Evolutionary conservation across 1,140 invertebrate genomes (phyloP).

Genomic region (Cotesia chilonis): DNA sequence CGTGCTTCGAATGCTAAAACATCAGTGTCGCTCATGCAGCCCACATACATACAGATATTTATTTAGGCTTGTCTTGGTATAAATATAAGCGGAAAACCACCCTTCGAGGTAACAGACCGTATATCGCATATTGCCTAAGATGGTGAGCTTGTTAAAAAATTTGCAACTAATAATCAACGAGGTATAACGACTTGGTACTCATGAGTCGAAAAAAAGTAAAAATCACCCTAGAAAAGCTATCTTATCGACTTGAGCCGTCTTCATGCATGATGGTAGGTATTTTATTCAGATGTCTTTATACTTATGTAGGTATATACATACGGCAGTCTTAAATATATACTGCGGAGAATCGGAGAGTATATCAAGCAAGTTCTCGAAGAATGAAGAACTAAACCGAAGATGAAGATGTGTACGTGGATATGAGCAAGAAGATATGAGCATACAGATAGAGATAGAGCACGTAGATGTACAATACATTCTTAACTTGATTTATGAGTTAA

Average conservation of each 20-base stretch:
- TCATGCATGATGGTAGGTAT: slow-evolving; percentile 6
- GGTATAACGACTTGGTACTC: slow-evolving; percentile 25
- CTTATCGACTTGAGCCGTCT: slow-evolving; percentile 7
- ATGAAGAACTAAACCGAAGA: neutral
- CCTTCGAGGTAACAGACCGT: slow-evolving; percentile 31
- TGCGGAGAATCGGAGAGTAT: neutral
- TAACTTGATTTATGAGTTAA: slow-evolving; percentile 64
- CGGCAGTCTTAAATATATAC: neutral
- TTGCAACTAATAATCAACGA: slow-evolving; percentile 27
- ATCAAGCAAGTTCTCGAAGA: neutral
- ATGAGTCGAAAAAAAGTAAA: slow-evolving; percentile 9
- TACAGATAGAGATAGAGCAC: neutral
- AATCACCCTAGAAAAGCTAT: neutral
- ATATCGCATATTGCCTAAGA: slow-evolving; percentile 8
- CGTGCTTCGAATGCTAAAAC: slow-evolving; percentile 59
- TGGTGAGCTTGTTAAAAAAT: slow-evolving; percentile 12
- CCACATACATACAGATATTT: neutral
- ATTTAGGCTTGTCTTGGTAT: neutral
- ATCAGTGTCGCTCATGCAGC: neutral
- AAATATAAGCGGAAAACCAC: slow-evolving; percentile 21
- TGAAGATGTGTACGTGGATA: slow-evolving; percentile 23
- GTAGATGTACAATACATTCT: neutral
- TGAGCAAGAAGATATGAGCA: slow-evolving; percentile 39
- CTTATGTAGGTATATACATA: neutral
- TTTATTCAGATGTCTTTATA: neutral